Conservation (phyloP, 2,888 invertebrate genomes). For the Mechanitis messenoides region DNA sequence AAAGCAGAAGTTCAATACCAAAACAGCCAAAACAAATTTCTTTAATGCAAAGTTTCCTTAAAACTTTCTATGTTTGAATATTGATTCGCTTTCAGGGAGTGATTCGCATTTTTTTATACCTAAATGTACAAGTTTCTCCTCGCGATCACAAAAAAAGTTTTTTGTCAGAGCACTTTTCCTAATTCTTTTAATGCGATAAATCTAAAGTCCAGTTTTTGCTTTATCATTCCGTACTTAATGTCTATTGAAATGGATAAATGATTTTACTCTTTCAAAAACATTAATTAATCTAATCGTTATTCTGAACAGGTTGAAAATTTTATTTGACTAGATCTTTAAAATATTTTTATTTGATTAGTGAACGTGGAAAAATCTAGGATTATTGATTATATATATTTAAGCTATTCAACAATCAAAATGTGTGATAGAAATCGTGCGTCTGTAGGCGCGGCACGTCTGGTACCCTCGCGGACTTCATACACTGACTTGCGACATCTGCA, state of each 20-base stretch:
- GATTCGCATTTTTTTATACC: constrained; percentile 64
- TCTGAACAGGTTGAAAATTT: background rate
- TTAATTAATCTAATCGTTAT: background rate
- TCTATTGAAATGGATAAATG: constrained; percentile 4
- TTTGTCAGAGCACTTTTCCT: constrained; percentile 52
- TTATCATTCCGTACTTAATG: constrained; percentile 14
- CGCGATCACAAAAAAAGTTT: constrained; percentile 67
- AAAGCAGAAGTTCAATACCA: constrained; percentile 24
- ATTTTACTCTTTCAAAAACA: constrained; percentile 1
- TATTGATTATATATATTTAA: constrained; percentile 39
- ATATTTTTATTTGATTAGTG: constrained; percentile 16
- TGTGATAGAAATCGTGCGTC: constrained; percentile 37
- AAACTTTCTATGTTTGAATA: constrained; percentile 64
- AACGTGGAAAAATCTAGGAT: constrained; percentile 36
- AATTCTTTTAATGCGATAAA: constrained; percentile 61
- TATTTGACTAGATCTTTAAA: background rate
- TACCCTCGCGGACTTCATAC: constrained; percentile 64
- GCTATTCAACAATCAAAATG: constrained; percentile 36
- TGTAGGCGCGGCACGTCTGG: constrained; percentile 61
- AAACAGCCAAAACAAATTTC: constrained; percentile 45
- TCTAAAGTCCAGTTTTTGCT: constrained; percentile 48
- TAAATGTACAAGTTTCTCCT: constrained; percentile 69
- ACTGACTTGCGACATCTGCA: constrained; percentile 68
- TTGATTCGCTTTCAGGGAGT: constrained; percentile 63
- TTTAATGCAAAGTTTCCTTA: constrained; percentile 42